Evolutionary conservation across 2,797 vertebrate species (phyloP).

Genomic region (Enteromius anoplus): DNA sequence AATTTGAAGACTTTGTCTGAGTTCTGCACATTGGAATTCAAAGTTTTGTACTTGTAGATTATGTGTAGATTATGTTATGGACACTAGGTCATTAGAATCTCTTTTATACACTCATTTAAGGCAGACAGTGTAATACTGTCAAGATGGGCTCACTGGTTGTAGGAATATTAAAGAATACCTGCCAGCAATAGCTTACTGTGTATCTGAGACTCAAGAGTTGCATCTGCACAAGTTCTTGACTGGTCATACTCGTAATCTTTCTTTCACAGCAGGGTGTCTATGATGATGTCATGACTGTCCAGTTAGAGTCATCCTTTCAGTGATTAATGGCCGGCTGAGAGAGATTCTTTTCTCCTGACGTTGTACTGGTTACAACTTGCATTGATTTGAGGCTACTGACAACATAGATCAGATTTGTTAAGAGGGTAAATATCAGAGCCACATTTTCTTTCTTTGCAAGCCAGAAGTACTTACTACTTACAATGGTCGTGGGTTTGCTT

Average conservation of each 20-base stretch:
- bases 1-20: neutral
- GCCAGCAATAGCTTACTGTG: neutral
- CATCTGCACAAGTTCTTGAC: conserved; percentile 5
- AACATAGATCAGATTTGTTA: neutral
- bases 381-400: neutral
- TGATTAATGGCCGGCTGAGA: conserved; percentile 5
- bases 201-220: neutral
- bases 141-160: neutral
- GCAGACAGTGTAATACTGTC: neutral
- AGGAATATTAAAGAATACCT: neutral
- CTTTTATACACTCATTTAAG: neutral
- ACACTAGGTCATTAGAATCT: neutral
- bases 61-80: neutral
- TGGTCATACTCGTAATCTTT: neutral
- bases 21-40: conserved; percentile 5
- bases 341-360: conserved; percentile 23
- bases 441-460: neutral
- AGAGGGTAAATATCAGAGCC: neutral
- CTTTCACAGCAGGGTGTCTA: conserved; percentile 23
- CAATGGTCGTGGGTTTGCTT: neutral
- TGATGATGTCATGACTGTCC: conserved; percentile 12
- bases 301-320: neutral
- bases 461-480: conserved; percentile 1
- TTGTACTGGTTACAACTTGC: conserved; percentile 23
- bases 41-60: neutral